phyloP scores from a whole-genome alignment of 1,140 invertebrate species.

The Gerris buenoi region DNA sequence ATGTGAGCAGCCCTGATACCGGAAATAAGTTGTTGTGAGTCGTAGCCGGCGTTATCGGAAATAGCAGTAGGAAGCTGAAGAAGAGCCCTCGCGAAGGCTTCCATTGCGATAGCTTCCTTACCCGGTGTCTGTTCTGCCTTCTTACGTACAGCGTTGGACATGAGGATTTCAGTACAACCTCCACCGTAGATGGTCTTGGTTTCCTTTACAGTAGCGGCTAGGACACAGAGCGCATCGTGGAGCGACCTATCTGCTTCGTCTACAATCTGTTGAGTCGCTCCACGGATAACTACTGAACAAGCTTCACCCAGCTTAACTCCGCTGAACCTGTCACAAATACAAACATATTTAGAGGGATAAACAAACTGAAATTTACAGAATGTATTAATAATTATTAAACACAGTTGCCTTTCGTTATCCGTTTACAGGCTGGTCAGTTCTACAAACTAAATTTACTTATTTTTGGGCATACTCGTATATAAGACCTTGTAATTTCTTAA shows the following conservation, averaged over 20 bases:
- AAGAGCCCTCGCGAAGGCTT: slow-evolving; percentile 81
- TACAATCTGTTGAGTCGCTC: slow-evolving; percentile 97
- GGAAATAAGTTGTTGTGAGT: slow-evolving; percentile 86
- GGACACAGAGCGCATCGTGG: slow-evolving; percentile 95
- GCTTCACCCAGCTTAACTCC: slow-evolving; percentile 90
- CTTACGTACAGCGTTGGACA: slow-evolving; percentile 79
- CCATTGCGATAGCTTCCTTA: slow-evolving; percentile 94
- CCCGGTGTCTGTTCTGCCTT: slow-evolving; percentile 81
- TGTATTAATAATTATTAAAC: too few relatives aligned
- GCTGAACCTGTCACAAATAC: slow-evolving; percentile 57
- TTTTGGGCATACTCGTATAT: too few relatives aligned
- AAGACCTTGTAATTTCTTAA: too few relatives aligned
- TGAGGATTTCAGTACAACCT: slow-evolving; percentile 89
- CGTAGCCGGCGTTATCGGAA: slow-evolving; percentile 96
- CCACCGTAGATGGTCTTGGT: slow-evolving; percentile 82
- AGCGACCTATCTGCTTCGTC: slow-evolving; percentile 96
- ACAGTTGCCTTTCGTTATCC: too few relatives aligned
- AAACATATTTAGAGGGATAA: too few relatives aligned
- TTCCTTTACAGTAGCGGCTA: slow-evolving; percentile 89
- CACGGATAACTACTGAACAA: slow-evolving; percentile 90
- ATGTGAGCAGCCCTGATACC: slow-evolving; percentile 80
- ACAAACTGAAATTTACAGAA: too few relatives aligned
- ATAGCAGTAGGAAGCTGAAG: slow-evolving; percentile 84
- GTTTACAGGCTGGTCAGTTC: too few relatives aligned
- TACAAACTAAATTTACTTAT: too few relatives aligned